phyloP scores from a whole-genome alignment of 2,888 invertebrate species.

The Eudasyphora cyanicolor region DNA sequence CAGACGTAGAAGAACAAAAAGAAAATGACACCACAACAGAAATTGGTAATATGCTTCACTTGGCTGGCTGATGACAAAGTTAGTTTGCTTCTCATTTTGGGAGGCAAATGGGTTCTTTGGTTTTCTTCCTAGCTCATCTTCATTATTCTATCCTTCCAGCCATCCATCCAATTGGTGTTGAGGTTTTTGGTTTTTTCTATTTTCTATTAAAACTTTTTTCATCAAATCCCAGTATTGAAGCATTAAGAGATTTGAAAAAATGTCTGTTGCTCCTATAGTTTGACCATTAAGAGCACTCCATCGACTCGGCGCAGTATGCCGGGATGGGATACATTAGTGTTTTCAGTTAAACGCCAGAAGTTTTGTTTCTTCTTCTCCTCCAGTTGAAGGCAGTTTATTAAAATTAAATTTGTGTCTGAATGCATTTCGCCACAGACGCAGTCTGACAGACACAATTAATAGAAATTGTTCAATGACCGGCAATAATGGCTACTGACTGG shows the following conservation, averaged over 20 bases:
- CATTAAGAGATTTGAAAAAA: slow-evolving; percentile 29
- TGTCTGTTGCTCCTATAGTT: slow-evolving; percentile 32
- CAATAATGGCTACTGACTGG: too few species aligned
- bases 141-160: not conserved
- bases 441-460: slow-evolving; percentile 14
- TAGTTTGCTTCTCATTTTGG: slow-evolving; percentile 10
- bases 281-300: slow-evolving; percentile 38
- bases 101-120: not conserved
- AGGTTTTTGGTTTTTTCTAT: not conserved
- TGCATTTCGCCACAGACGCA: not conserved
- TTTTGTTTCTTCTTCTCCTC: not conserved
- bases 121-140: not conserved
- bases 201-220: slow-evolving; percentile 52
- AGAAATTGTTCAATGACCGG: not conserved
- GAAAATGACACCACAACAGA: not conserved
- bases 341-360: not conserved
- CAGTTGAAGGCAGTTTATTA: slow-evolving; percentile 8
- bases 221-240: slow-evolving; percentile 29
- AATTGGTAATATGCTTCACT: slow-evolving; percentile 35
- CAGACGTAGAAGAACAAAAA: not conserved
- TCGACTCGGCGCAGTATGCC: slow-evolving; percentile 6
- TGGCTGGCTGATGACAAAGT: slow-evolving; percentile 32
- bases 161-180: not conserved
- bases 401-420: slow-evolving; percentile 19
- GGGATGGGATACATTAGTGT: not conserved